Percentiles rank a stretch among this genome's conserved stretches.
Conservation (phyloP, 2,113 vertebrate species). For the Dermatemys mawii region DNA sequence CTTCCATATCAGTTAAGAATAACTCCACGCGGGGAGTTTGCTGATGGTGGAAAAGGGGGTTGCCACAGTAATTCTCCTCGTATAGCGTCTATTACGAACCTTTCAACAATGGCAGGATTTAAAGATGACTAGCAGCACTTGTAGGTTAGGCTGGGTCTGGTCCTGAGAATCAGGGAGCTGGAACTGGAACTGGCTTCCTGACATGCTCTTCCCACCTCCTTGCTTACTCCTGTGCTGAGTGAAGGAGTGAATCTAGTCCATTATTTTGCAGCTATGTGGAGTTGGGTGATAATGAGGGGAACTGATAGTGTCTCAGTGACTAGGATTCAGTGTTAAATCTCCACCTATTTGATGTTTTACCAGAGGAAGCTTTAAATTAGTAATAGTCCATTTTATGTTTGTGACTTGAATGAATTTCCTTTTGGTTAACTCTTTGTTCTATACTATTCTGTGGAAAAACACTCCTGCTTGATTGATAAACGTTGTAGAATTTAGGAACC, state of each 20-base stretch:
- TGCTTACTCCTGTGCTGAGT: not conserved
- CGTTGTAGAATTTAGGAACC: not conserved
- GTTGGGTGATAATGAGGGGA: not conserved
- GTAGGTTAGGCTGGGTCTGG: not conserved
- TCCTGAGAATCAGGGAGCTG: not conserved
- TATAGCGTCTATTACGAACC: not conserved
- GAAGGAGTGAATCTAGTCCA: not conserved
- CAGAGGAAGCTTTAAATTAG: not conserved
- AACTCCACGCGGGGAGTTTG: accelerated
- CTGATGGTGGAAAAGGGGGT: not conserved
- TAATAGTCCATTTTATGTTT: not conserved
- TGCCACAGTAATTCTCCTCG: not conserved
- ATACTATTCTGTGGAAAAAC: not conserved
- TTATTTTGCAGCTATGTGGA: not conserved
- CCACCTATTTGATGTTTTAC: not conserved
- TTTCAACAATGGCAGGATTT: not conserved
- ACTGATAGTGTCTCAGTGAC: not conserved
- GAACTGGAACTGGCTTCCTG: not conserved
- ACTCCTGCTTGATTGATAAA: not conserved
- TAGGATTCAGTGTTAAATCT: not conserved
- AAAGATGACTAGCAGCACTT: slow-evolving; percentile 17
- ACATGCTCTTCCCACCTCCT: not conserved
- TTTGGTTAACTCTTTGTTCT: not conserved
- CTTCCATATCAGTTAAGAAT: not conserved
- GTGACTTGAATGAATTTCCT: not conserved